Percentiles rank a stretch among this genome's conserved stretches.
phyloP scores from a whole-genome alignment of 2,113 vertebrate species.

The Siniperca knerii region DNA sequence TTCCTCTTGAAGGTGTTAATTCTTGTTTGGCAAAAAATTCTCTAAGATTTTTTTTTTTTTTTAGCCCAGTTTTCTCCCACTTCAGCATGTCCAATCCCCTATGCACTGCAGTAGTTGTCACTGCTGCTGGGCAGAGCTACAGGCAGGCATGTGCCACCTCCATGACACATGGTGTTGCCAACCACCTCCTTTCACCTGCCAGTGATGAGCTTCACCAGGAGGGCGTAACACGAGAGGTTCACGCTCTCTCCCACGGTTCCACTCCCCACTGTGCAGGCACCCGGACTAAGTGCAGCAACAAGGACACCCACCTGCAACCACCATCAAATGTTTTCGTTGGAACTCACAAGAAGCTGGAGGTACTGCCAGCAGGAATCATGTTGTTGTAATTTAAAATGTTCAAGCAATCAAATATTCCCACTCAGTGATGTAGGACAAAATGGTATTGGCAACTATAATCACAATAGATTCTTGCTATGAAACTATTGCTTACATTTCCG shows the following conservation, averaged over 20 bases:
- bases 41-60: no score
- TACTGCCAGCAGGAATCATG: background rate
- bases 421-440: constrained; percentile 17
- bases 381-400: constrained; percentile 35
- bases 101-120: constrained; percentile 1
- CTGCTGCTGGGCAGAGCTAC: background rate
- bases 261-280: constrained; percentile 24
- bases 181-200: constrained; percentile 41
- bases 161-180: background rate
- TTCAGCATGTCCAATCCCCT: background rate
- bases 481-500: background rate
- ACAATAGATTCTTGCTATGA: background rate
- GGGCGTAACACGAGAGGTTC: constrained; percentile 31
- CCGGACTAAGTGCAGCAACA: constrained; percentile 21
- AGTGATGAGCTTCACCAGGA: constrained; percentile 28
- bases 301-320: constrained; percentile 22
- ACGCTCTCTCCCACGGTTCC: constrained; percentile 10
- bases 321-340: constrained; percentile 13
- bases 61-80: background rate
- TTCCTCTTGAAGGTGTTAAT: background rate
- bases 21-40: constrained; percentile 2
- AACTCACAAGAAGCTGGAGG: constrained; percentile 8
- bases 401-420: constrained; percentile 12
- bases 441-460: background rate
- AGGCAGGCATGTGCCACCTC: constrained; percentile 18